phyloP scores from a whole-genome alignment of 2,113 vertebrate genomes.

The Pituophis catenifer region DNA sequence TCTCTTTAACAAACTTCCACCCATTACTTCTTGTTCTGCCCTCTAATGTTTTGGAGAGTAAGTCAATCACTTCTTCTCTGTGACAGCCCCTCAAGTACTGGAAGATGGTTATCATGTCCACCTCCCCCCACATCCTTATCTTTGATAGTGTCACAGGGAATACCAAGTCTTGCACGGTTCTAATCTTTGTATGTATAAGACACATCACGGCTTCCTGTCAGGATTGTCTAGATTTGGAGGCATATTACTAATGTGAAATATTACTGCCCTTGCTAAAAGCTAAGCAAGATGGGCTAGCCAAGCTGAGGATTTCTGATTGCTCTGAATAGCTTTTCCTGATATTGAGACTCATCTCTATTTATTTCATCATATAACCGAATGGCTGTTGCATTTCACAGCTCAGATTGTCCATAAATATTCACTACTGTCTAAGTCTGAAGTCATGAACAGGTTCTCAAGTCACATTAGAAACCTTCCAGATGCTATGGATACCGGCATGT shows the following conservation, averaged over 20 bases:
- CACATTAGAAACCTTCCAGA: slow-evolving; percentile 19
- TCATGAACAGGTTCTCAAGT: background rate
- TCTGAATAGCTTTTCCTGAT: slow-evolving; percentile 35
- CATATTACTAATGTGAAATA: background rate
- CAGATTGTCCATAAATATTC: slow-evolving; percentile 4
- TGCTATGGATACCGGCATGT: background rate
- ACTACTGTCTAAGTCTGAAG: background rate
- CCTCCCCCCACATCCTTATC: background rate
- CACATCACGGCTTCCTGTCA: no score
- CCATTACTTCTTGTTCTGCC: background rate
- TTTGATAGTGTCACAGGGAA: background rate
- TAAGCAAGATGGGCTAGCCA: background rate
- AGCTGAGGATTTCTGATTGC: background rate
- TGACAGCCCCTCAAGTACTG: background rate
- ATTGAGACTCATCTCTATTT: slow-evolving; percentile 23
- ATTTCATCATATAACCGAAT: slow-evolving; percentile 30
- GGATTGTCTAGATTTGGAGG: background rate
- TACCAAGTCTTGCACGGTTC: background rate
- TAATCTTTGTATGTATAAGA: background rate
- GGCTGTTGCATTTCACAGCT: slow-evolving; percentile 16
- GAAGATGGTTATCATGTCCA: background rate
- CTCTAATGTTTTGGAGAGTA: background rate
- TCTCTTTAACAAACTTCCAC: background rate
- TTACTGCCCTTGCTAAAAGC: background rate
- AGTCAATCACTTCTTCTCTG: background rate